Evolutionary conservation across 2,113 vertebrate genomes (phyloP).

Genomic region (Ibidorhyncha struthersii): DNA sequence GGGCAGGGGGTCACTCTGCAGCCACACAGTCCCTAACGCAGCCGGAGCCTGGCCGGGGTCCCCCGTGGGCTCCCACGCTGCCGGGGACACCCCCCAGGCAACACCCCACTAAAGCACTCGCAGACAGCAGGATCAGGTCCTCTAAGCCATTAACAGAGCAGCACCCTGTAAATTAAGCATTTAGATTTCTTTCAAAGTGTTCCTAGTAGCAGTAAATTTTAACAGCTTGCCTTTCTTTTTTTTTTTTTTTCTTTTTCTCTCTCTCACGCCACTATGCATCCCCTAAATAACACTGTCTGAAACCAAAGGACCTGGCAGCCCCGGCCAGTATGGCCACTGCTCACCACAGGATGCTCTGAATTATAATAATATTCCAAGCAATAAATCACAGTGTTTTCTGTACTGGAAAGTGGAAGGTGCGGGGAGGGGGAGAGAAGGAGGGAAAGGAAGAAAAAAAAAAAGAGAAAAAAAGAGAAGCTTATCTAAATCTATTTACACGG

Average conservation of each 20-base stretch:
- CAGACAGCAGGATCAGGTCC: background rate
- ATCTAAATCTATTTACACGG: slow-evolving; percentile 78
- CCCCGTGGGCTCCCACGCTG: background rate
- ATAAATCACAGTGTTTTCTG: slow-evolving; percentile 68
- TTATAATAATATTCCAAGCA: slow-evolving; percentile 58
- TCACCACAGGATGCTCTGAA: slow-evolving; percentile 24
- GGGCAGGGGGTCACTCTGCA: background rate
- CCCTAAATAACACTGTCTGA: background rate
- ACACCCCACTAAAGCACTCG: background rate
- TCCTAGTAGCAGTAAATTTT: slow-evolving; percentile 1
- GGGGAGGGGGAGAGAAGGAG: background rate
- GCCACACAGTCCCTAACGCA: fast-evolving
- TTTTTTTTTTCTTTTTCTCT: too few relatives aligned
- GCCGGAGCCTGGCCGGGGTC: fast-evolving
- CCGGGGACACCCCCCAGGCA: background rate
- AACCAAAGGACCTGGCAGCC: background rate
- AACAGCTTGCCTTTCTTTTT: background rate
- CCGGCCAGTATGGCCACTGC: background rate
- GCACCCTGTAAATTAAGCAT: background rate
- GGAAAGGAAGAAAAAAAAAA: background rate
- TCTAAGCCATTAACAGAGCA: background rate
- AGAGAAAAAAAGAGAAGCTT: background rate
- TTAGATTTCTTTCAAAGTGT: slow-evolving; percentile 15
- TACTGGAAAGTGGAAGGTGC: background rate
- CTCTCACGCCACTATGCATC: background rate